Base-by-base conservation (phyloP, 2,113 vertebrate species). In the Physeter macrocephalus region DNA sequence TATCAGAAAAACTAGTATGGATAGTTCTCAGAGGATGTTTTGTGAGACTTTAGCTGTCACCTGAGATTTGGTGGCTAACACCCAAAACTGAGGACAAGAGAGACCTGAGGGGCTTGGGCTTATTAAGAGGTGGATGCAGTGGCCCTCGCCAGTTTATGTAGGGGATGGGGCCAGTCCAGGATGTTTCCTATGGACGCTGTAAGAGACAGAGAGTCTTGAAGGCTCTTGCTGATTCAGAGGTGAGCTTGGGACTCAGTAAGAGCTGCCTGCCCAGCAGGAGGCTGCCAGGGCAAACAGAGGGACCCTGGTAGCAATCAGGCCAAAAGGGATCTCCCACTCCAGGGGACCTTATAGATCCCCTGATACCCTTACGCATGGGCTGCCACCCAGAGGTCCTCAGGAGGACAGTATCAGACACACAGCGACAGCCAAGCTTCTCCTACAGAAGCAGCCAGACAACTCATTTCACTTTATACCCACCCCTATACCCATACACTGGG, bases 111-210 rank as follows among this genome's bases (percentile, higher is more conserved):
- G 46, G 29, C 11, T n/a, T 4, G 43, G 4, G 39, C 9, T 34
- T 23, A 36, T n/a, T 8, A 6, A 29, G 31, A 62, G 27, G 52
- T 11, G 23, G 36, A 9, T 49, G 34, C 46, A 8, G 10, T 41
- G 25, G 29, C 41, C 62, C 27, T 7, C 6, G 18, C 25, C 64
- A 64, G 74, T 90, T 66, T 54, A 57, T 29, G 8, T 1, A 64
- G 10, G 41, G 8, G 21, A 15, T 15, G 4, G n/a, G 12, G 43
- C 10, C 0, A 27, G 11, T n/a, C 17, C 1, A 27, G 39, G 61
- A 13, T 43, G 6, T 7, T 57, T 49, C 41, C 78, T 3, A 10
- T 0, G 12, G 10, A 21, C 15, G 20, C 34, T 27, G 2, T 25
- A 10, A 29, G 13, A 52, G 34, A 27, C 18, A 31, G 34, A 2